Evolutionary conservation across 2,797 vertebrate species (phyloP).

Genomic region (Myoxocephalus aenaeus): DNA sequence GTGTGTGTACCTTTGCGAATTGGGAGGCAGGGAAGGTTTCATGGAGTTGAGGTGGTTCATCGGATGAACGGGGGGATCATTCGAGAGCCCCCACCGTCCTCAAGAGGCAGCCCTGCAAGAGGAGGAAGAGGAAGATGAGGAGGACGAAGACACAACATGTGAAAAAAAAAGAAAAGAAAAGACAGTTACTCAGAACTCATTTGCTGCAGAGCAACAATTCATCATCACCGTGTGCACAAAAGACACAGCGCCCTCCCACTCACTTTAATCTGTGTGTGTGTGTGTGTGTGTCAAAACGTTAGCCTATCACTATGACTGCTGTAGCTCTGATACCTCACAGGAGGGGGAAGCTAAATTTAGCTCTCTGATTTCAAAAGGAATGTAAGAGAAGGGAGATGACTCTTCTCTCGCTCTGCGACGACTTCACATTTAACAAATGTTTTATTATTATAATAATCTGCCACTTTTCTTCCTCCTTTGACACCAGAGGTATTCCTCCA

Average conservation of each 20-base stretch:
- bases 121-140: slow-evolving; percentile 24
- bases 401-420: slow-evolving; percentile 38
- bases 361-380: slow-evolving; percentile 82
- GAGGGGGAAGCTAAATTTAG: slow-evolving; percentile 82
- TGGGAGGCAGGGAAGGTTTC: slow-evolving; percentile 77
- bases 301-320: slow-evolving; percentile 73
- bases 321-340: slow-evolving; percentile 73
- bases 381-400: slow-evolving; percentile 80
- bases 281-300: slow-evolving; percentile 62
- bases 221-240: slow-evolving; percentile 64
- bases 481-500: neutral
- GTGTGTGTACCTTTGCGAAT: slow-evolving; percentile 73
- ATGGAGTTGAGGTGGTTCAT: slow-evolving; percentile 80
- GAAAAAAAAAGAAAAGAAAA: slow-evolving; percentile 23
- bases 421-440: too few relatives aligned
- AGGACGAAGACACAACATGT: slow-evolving; percentile 11
- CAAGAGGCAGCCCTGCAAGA: slow-evolving; percentile 56
- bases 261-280: slow-evolving; percentile 68
- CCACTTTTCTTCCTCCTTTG: neutral
- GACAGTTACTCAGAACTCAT: slow-evolving; percentile 54
- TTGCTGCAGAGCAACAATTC: slow-evolving; percentile 65
- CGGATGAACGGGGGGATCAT: slow-evolving; percentile 76
- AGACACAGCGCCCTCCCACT: slow-evolving; percentile 69
- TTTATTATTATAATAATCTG: neutral
- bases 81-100: slow-evolving; percentile 72